Percentiles rank a stretch among this genome's conserved stretches.
Conservation (phyloP, 2,797 vertebrate species). For the Nannoperca australis region DNA sequence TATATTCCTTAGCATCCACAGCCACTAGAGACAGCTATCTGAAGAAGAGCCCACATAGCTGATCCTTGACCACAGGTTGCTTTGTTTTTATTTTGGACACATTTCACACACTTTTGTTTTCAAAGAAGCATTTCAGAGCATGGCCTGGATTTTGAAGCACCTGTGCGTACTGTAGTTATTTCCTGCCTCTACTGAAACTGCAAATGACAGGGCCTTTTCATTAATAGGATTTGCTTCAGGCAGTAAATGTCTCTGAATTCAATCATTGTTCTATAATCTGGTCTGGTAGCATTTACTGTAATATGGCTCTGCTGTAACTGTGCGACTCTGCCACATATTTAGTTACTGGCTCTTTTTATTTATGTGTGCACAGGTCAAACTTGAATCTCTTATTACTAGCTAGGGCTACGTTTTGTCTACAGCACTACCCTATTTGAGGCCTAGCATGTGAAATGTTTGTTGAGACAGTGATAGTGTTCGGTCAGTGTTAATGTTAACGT, state of each 20-base stretch:
- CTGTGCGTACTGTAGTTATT: background rate
- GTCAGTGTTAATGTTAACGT: too few species aligned
- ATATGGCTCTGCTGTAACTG: background rate
- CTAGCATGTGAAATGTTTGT: background rate
- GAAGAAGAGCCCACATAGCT: slow-evolving; percentile 16
- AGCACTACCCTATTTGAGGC: background rate
- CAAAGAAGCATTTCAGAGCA: background rate
- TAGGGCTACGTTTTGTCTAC: background rate
- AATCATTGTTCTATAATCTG: slow-evolving; percentile 33
- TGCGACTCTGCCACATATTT: slow-evolving; percentile 19
- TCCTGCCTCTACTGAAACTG: slow-evolving; percentile 3
- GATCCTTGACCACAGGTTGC: background rate
- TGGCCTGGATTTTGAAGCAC: background rate
- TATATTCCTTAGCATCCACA: slow-evolving; percentile 22
- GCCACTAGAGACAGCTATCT: slow-evolving; percentile 11
- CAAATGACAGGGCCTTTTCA: slow-evolving; percentile 15
- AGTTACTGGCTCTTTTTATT: slow-evolving; percentile 6
- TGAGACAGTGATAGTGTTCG: background rate
- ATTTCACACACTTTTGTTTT: slow-evolving; percentile 6
- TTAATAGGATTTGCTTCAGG: slow-evolving; percentile 26
- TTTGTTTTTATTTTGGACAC: slow-evolving; percentile 3
- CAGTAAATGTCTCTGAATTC: slow-evolving; percentile 36
- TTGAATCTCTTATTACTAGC: background rate
- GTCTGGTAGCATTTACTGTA: slow-evolving; percentile 19
- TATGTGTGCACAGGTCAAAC: background rate